Base-by-base conservation (phyloP, 2,797 vertebrate species). In the Potorous gilbertii region DNA sequence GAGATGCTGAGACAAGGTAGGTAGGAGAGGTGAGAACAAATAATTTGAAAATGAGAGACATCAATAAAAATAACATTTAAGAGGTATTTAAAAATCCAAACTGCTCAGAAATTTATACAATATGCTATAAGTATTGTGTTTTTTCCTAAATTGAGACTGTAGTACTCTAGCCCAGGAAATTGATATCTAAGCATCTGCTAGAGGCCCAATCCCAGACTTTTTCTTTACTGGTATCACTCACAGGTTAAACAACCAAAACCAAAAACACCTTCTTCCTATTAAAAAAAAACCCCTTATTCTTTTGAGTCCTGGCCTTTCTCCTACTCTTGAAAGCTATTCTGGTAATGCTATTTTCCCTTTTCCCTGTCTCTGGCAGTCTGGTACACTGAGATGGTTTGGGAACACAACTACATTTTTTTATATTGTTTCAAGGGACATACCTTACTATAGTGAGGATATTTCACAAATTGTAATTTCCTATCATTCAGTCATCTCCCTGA, bases 311-410 rank as follows among this genome's bases (percentile, higher is more conserved):
- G 96, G 90, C 94, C 46, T 57, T 93, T 57, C 56, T 11, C 9
- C 18, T 2, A 3, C 93, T 95, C 93, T 54, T 54, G 59, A 94
- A 93, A 28, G 50, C 29, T 90, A 91, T 94, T 55, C 31, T 90
- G 56, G 81, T 90, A 46, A 16, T 55, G 3, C 56, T 93, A 14
- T n/a, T 94, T 95, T 91, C 66, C 0, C 95, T 18, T 92, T 59
- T 93, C 8, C 29, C 93, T 52, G 10, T 91, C 56, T 93, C n/a
- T 46, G 34, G 74, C 93, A 92, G 56, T 90, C 87, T 87, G 74
- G 40, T 24, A 87, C 91, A 91, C 50, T 87, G 40, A 55, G 54
- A 18, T 91, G 74, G 74, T 74, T 57, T 34, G 55, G 89, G 16
- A 89, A 40, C 2, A 59, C 27, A 29, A 27, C 27, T 57, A 1